Percentiles rank a stretch among this genome's conserved stretches.
phyloP scores from a whole-genome alignment of 37 sponge, comb jelly and placozoan genomes.

The Axinella damicornis region DNA sequence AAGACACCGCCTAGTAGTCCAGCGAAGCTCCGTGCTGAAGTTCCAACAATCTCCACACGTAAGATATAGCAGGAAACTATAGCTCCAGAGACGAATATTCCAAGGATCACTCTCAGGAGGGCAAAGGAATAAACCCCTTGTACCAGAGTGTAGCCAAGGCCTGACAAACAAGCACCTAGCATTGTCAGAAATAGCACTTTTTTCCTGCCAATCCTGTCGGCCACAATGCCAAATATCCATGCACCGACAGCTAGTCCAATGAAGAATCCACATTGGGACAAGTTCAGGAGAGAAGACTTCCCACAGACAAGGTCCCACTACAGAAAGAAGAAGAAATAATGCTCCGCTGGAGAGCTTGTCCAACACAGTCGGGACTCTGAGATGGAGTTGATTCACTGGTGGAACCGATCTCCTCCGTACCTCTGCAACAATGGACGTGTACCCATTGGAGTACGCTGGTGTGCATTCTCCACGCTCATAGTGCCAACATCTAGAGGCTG shows the following conservation, averaged over 20 bases:
- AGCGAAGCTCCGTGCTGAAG: slow-evolving; percentile 13
- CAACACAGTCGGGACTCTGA: no score
- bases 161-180: background rate
- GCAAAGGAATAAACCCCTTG: slow-evolving; percentile 13
- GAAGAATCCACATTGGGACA: slow-evolving; percentile 65
- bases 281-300: slow-evolving; percentile 25
- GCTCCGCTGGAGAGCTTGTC: no score
- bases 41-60: slow-evolving; percentile 49
- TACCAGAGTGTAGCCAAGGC: slow-evolving; percentile 21
- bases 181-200: slow-evolving; percentile 28
- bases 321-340: no score
- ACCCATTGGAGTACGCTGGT: slow-evolving; percentile 13
- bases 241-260: slow-evolving; percentile 54
- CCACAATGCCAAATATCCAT: slow-evolving; percentile 48
- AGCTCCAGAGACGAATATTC: slow-evolving; percentile 2
- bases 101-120: slow-evolving; percentile 25
- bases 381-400: no score
- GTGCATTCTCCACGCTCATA: slow-evolving; percentile 30
- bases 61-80: slow-evolving; percentile 36
- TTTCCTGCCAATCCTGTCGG: slow-evolving; percentile 59
- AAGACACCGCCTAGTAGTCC: background rate
- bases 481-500: slow-evolving; percentile 17
- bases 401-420: no score
- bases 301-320: slow-evolving; percentile 71
- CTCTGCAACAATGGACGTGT: slow-evolving; percentile 58